Evolutionary conservation across 1,140 invertebrate species (phyloP).

Genomic region (Thaumetopoea pityocampa): DNA sequence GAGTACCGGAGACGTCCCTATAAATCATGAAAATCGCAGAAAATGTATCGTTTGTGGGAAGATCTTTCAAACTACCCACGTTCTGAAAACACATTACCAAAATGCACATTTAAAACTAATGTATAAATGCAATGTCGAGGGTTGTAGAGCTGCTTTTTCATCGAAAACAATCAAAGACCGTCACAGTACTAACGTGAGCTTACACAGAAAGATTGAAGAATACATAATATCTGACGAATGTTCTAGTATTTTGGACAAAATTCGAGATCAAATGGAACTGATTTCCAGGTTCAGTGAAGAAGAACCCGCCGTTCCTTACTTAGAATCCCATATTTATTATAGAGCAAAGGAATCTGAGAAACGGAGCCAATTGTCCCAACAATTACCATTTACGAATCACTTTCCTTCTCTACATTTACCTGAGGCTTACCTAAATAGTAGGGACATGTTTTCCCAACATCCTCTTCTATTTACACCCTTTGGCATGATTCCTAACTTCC

Average conservation of each 20-base stretch:
- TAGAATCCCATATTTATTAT: constrained; percentile 65
- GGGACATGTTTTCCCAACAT: constrained; percentile 63
- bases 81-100: constrained; percentile 97
- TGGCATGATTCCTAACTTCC: constrained; percentile 70
- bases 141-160: constrained; percentile 97
- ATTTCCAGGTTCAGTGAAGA: constrained; percentile 85
- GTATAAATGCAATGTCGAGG: constrained; percentile 96
- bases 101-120: constrained; percentile 97
- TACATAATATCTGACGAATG: constrained; percentile 49
- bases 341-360: constrained; percentile 55
- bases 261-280: constrained; percentile 83
- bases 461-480: constrained; percentile 71
- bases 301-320: constrained; percentile 75
- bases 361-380: constrained; percentile 41
- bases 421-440: constrained; percentile 61
- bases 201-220: constrained; percentile 88
- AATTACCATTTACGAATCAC: constrained; percentile 42
- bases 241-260: constrained; percentile 62
- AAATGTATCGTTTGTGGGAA: constrained; percentile 95
- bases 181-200: constrained; percentile 93
- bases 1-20: constrained; percentile 87
- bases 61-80: constrained; percentile 95
- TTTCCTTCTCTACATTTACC: constrained; percentile 62
- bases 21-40: constrained; percentile 85
- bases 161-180: constrained; percentile 94